A percentile compares a stretch with the other conserved stretches of the same genome.
Conservation (phyloP, 2,113 vertebrate species). For the Amia ocellicauda region DNA sequence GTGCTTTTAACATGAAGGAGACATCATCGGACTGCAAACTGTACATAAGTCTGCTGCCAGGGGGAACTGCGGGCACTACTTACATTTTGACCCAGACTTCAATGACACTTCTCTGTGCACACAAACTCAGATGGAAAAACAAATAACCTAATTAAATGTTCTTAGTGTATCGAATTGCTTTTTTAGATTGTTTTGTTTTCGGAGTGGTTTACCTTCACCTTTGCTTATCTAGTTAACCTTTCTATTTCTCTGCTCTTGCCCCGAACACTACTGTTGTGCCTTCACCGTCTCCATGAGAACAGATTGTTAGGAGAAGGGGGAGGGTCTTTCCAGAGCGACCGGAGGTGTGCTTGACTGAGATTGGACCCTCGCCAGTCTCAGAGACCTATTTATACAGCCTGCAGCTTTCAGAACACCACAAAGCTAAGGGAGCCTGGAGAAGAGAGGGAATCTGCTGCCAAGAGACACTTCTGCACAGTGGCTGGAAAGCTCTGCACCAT, state of each 20-base stretch:
- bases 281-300: conserved; percentile 62
- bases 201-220: conserved; percentile 17
- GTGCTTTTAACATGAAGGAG: no score
- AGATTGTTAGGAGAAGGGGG: conserved; percentile 36
- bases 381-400: conserved; percentile 54
- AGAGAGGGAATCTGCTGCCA: conserved; percentile 28
- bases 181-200: conserved; percentile 23
- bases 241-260: conserved; percentile 28
- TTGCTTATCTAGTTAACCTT: conserved; percentile 50
- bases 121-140: conserved; percentile 39
- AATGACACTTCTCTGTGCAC: conserved; percentile 23
- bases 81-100: conserved; percentile 14
- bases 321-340: conserved; percentile 37
- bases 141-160: conserved; percentile 34
- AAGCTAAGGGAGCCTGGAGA: conserved; percentile 43
- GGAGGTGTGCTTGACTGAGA: conserved; percentile 44
- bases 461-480: conserved; percentile 29
- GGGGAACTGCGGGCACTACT: no score
- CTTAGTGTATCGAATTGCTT: conserved; percentile 30
- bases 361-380: conserved; percentile 36
- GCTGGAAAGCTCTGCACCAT: conserved; percentile 18
- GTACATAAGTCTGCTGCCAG: no score
- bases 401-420: conserved; percentile 36
- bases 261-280: conserved; percentile 44
- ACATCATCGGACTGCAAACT: no score